A percentile compares a stretch with the other conserved stretches of the same genome.
phyloP scores from a whole-genome alignment of 2,888 invertebrate species.

The Pandemis heparana region DNA sequence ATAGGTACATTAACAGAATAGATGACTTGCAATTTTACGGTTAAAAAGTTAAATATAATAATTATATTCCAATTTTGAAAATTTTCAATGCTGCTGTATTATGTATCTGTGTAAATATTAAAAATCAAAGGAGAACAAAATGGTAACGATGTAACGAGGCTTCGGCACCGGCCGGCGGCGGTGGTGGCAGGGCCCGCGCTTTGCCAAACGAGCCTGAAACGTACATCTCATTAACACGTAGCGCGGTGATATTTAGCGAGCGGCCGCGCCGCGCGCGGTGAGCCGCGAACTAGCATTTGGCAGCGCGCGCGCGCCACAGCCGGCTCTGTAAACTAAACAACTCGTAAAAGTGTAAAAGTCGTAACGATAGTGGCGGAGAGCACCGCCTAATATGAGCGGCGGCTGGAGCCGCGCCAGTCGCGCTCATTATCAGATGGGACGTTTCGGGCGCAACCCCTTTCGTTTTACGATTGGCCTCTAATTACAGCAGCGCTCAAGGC shows the following conservation, averaged over 20 bases:
- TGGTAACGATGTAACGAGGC: conserved; percentile 54
- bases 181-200: conserved; percentile 48
- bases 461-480: conserved; percentile 85
- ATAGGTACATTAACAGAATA: too few relatives aligned
- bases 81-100: not conserved
- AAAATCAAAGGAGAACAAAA: conserved; percentile 47
- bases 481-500: conserved; percentile 83
- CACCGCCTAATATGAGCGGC: conserved; percentile 81
- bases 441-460: conserved; percentile 80
- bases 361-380: conserved; percentile 80
- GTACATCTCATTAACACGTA: conserved; percentile 81
- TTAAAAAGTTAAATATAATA: too few relatives aligned
- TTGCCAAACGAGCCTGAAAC: conserved; percentile 76
- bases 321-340: conserved; percentile 82
- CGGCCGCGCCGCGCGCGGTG: conserved; percentile 71
- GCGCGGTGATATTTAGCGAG: conserved; percentile 75
- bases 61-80: too few relatives aligned
- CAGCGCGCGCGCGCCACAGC: conserved; percentile 74
- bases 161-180: conserved; percentile 22
- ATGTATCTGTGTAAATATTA: not conserved
- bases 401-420: conserved; percentile 81
- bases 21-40: too few relatives aligned
- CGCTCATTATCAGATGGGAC: conserved; percentile 85
- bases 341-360: conserved; percentile 86
- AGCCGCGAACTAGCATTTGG: conserved; percentile 85